phyloP scores from a whole-genome alignment of 2,888 invertebrate species.

The Volucella zonaria region DNA sequence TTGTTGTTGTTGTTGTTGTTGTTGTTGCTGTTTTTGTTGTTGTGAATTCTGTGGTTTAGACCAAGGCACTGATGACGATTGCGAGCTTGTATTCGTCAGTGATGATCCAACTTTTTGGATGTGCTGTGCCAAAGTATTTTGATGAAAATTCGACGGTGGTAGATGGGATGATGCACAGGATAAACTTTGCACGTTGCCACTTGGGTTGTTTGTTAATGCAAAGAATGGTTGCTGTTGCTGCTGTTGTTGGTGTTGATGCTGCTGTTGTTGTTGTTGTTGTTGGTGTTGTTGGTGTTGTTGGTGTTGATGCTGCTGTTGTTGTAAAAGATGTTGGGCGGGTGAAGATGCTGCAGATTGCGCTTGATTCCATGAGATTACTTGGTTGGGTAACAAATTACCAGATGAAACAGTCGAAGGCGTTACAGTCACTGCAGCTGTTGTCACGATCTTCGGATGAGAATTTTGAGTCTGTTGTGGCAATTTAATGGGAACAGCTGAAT shows the following conservation, averaged over 20 bases:
- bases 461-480: conserved; percentile 61
- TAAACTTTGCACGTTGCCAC: conserved; percentile 48
- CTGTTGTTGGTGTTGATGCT: conserved; percentile 39
- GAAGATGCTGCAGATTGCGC: conserved; percentile 43
- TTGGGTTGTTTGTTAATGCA: conserved; percentile 49
- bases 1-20: conserved; percentile 52
- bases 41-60: conserved; percentile 26
- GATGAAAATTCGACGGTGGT: conserved; percentile 81
- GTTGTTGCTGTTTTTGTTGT: conserved; percentile 32
- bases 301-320: conserved; percentile 25
- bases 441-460: conserved; percentile 59
- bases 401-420: conserved; percentile 61
- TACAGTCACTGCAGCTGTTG: conserved; percentile 69
- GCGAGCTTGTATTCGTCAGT: conserved; percentile 48
- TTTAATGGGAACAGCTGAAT: conserved; percentile 67
- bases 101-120: conserved; percentile 78
- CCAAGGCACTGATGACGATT: conserved; percentile 35
- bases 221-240: conserved; percentile 54
- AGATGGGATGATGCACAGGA: conserved; percentile 74
- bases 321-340: conserved; percentile 64
- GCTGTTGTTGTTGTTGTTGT: conserved; percentile 38
- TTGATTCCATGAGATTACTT: conserved; percentile 75
- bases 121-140: conserved; percentile 81
- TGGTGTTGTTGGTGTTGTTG: conserved; percentile 21
- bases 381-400: conserved; percentile 60